Evolutionary conservation across 2,888 invertebrate species (phyloP).

Genomic region (Petrophora chlorosata): DNA sequence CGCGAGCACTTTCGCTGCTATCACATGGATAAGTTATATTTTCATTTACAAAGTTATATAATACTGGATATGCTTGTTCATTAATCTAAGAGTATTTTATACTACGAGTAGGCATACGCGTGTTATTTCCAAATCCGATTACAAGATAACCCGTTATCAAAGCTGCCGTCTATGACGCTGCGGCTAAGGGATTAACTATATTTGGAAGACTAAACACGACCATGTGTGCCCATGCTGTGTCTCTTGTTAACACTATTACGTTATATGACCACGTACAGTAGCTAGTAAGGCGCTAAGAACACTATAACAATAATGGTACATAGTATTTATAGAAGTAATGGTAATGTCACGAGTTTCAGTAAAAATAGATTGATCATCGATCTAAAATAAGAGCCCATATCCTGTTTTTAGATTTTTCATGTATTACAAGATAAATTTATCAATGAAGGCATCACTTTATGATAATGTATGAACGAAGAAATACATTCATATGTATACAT

Average conservation of each 20-base stretch:
- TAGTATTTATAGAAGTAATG: too few species aligned
- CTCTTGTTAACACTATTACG: slow-evolving; percentile 26
- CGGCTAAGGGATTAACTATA: slow-evolving; percentile 31
- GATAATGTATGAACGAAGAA: too few species aligned
- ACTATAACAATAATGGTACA: slow-evolving; percentile 16
- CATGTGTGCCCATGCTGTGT: slow-evolving; percentile 23
- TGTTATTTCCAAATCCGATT: slow-evolving; percentile 15
- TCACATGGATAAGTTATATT: slow-evolving; percentile 3
- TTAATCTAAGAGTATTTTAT: too few species aligned
- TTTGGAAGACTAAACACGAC: slow-evolving; percentile 36
- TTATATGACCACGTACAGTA: slow-evolving; percentile 19
- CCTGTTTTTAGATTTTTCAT: not conserved
- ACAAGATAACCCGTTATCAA: slow-evolving; percentile 23
- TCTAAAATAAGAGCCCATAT: slow-evolving; percentile 8
- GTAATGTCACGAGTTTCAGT: slow-evolving; percentile 12
- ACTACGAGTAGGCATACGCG: slow-evolving; percentile 7
- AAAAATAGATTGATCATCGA: slow-evolving; percentile 21
- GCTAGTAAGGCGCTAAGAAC: slow-evolving; percentile 28
- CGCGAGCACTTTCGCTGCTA: slow-evolving; percentile 11
- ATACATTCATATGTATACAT: too few species aligned
- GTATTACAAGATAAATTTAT: too few species aligned
- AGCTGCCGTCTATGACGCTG: slow-evolving; percentile 22
- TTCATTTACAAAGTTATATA: slow-evolving; percentile 3
- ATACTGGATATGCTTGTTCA: slow-evolving; percentile 11
- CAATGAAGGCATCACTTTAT: too few species aligned